These are phyloP conservation scores for Sanderia malayensis DNA, from an alignment of 30 jellyfish, hydroid and myxozoan genomes.

Conservation along the genomic window DNA sequence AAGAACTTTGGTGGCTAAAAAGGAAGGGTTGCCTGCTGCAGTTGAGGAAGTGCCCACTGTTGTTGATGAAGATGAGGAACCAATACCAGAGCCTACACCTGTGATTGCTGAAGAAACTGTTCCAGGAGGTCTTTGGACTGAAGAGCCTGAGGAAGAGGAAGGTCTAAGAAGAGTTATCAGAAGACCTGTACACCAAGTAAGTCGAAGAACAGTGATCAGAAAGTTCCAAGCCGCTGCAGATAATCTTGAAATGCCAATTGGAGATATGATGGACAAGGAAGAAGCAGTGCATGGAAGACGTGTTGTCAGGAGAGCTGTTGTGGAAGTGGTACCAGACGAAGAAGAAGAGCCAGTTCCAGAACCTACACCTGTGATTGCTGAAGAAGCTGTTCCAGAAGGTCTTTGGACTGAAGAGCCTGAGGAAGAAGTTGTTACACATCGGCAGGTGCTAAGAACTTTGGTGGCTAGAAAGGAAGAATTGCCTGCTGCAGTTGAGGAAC, in stretches of 20 bases:
- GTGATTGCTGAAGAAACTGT: neutral
- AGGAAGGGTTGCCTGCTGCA: neutral
- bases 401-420: neutral
- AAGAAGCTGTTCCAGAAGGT: neutral
- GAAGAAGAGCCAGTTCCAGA: slow-evolving; percentile 60
- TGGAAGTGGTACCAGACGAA: slow-evolving; percentile 33
- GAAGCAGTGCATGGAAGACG: neutral
- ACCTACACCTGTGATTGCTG: slow-evolving; percentile 18
- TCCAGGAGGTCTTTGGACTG: neutral
- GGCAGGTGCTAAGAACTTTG: too few species aligned
- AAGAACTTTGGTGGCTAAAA: neutral
- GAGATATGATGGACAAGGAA: neutral
- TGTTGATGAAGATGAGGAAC: neutral
- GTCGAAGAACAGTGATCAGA: slow-evolving; percentile 66
- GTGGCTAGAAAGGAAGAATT: too few species aligned
- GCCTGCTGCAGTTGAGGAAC: too few species aligned
- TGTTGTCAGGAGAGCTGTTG: neutral
- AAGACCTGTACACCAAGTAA: slow-evolving; percentile 31
- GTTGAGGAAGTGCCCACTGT: neutral
- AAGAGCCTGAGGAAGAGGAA: slow-evolving; percentile 19
- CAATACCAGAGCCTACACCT: neutral
- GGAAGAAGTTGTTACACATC: neutral
- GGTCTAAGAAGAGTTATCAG: slow-evolving; percentile 25
- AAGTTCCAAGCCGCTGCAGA: slow-evolving; percentile 48
- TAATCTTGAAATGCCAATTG: slow-evolving; percentile 46